Evolutionary conservation across 37 sponge, comb jelly and placozoan genomes (phyloP), one percentile per base, ranked within the genome.

Genomic region (Eunapius fragilis): DNA sequence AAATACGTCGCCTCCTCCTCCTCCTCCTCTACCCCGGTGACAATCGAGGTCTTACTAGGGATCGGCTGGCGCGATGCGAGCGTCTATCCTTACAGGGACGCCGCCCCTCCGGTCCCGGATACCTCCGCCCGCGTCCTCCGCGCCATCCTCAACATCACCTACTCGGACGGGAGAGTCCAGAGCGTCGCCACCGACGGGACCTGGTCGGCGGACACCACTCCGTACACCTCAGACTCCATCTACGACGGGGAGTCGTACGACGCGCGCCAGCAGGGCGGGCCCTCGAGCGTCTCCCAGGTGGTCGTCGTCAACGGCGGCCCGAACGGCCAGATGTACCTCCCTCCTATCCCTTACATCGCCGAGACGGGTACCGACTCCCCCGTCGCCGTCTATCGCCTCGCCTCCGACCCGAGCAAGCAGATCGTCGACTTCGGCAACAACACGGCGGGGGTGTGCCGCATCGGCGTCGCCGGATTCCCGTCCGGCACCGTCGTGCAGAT

Each of bases 361-460:
- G 79, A 79, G 12, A 31, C 41, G 0, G 80, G n/a, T 6, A 41
- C 28, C 0, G 87, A 87, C 19, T 27, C 72, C 25, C 84, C 91
- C 2, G 45, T 83, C n/a, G 26, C 24, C 38, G 75, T 91, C 26
- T 71, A 83, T 12, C 67, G 85, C 36, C 74, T 72, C 47, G 69
- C 41, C 12, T 27, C 32, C 14, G 88, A 75, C 70, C 3, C 34
- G 14, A 49, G 69, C n/a, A 91, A 47, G n/a, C 87, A 87, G 50
- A 68, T 91, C 31, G 87, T 87, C 10, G 91, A 91, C 47, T 91
- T 91, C 83, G 84, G 80, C 17, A 82, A 70, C 67, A 91, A 91
- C 49, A 50, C 84, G 22, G 91, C 91, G 69, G 91, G 91, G 19
- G 83, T 87, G 69, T 83, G 86, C 67, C 25, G 35, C 2, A 19